Percentiles rank a stretch among this genome's conserved stretches.
These are phyloP conservation scores for Betta splendens DNA, from an alignment of 2,797 vertebrate genomes.

Conservation along the genomic window DNA sequence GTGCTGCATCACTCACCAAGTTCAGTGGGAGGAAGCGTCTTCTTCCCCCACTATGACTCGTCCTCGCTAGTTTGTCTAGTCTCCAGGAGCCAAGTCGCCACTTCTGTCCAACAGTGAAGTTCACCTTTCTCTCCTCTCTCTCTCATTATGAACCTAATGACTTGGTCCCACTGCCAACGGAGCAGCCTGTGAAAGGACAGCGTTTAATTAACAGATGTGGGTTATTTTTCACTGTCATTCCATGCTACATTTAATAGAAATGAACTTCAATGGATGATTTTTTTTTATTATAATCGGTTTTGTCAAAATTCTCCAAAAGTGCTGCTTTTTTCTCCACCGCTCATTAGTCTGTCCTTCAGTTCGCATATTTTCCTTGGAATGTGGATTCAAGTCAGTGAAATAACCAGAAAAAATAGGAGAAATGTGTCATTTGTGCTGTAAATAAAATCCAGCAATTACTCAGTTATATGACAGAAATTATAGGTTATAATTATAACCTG, in stretches of 20 bases:
- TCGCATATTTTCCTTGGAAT: background rate
- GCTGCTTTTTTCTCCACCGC: background rate
- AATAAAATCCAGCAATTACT: background rate
- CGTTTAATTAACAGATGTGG: conserved; percentile 14
- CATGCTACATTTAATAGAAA: background rate
- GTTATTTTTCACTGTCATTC: background rate
- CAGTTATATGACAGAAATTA: background rate
- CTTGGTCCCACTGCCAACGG: conserved; percentile 1
- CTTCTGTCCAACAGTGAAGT: conserved; percentile 1
- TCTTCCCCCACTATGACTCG: no score
- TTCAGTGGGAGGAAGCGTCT: no score
- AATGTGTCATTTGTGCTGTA: background rate
- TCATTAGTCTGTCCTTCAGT: background rate
- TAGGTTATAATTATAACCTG: background rate
- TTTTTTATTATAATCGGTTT: background rate
- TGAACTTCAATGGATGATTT: background rate
- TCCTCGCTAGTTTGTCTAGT: background rate
- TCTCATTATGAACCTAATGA: conserved; percentile 26
- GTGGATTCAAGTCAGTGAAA: background rate
- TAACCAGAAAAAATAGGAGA: background rate
- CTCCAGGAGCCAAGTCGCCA: background rate
- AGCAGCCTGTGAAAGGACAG: background rate
- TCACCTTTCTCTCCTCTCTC: conserved; percentile 10
- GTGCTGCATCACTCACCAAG: no score
- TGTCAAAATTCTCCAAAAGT: background rate